phyloP scores from a whole-genome alignment of 2,888 invertebrate species.

The Drepana falcataria region DNA sequence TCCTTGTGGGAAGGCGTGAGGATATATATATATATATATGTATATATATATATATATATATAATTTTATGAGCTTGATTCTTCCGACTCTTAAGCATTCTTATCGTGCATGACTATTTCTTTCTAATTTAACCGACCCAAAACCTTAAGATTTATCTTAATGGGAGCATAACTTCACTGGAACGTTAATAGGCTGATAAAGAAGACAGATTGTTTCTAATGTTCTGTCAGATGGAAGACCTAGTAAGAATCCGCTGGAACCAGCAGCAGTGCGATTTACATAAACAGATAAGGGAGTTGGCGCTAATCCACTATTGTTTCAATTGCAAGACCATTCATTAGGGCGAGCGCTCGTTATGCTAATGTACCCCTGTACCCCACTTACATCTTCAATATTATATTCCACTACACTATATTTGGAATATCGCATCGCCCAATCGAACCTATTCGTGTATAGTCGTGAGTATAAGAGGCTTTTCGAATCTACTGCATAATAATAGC shows the following conservation, averaged over 20 bases:
- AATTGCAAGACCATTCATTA: conserved; percentile 70
- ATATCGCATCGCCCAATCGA: no score
- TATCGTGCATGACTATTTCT: no score
- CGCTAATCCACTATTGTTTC: conserved; percentile 66
- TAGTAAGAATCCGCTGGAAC: conserved; percentile 18
- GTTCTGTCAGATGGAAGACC: conserved; percentile 1
- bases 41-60: no score
- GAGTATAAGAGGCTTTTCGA: no score
- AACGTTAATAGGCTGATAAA: background rate
- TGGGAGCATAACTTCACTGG: background rate
- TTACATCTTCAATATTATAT: conserved; percentile 22
- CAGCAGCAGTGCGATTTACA: conserved; percentile 36
- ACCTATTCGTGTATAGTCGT: no score
- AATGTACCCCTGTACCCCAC: conserved; percentile 44
- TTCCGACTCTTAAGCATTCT: no score
- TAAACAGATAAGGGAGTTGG: conserved; percentile 55
- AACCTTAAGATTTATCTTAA: background rate
- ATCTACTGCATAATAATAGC: no score
- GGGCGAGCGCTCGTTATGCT: conserved; percentile 58
- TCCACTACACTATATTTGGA: conserved; percentile 5
- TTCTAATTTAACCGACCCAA: background rate
- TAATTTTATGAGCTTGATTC: no score
- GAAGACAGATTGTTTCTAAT: background rate
- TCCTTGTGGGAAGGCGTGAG: no score
- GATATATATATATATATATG: no score